Evolutionary conservation across 2,113 vertebrate species (phyloP).

Genomic region (Muscicapa adusta): DNA sequence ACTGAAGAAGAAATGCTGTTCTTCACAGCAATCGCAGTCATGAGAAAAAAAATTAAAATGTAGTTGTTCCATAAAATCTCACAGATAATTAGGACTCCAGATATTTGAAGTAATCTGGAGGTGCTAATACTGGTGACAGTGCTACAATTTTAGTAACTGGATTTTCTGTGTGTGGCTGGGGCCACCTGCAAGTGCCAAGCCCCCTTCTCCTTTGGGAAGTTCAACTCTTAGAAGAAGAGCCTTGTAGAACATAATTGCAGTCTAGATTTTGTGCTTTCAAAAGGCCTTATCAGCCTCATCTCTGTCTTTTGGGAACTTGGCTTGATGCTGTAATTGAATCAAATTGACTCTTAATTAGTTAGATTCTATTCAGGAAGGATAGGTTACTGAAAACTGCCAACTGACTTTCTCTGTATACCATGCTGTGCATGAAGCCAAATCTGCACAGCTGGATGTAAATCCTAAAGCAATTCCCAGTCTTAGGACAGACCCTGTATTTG

Average conservation of each 20-base stretch:
- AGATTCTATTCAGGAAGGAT: neutral
- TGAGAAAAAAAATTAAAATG: neutral
- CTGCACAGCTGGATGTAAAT: neutral
- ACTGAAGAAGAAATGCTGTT: neutral
- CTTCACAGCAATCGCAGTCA: neutral
- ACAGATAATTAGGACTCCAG: neutral
- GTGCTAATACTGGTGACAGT: conserved; percentile 65
- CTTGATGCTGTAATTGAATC: conserved; percentile 29
- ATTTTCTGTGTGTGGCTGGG: neutral
- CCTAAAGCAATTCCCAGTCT: neutral
- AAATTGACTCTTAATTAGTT: conserved; percentile 38
- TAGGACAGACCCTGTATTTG: neutral
- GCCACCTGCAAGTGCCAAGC: neutral
- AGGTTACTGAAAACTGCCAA: neutral
- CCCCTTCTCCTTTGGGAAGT: neutral
- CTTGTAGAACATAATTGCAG: conserved; percentile 18
- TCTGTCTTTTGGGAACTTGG: conserved; percentile 33
- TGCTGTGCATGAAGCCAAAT: neutral
- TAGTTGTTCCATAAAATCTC: neutral
- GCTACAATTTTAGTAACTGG: neutral
- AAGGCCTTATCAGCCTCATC: conserved; percentile 5
- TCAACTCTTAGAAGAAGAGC: neutral
- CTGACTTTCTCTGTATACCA: neutral
- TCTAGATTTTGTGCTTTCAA: neutral
- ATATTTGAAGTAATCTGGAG: conserved; percentile 69